Percentiles rank a stretch among this genome's conserved stretches.
These are phyloP conservation scores for Mya arenaria DNA, from an alignment of 1,140 invertebrate genomes.

Conservation along the genomic window DNA sequence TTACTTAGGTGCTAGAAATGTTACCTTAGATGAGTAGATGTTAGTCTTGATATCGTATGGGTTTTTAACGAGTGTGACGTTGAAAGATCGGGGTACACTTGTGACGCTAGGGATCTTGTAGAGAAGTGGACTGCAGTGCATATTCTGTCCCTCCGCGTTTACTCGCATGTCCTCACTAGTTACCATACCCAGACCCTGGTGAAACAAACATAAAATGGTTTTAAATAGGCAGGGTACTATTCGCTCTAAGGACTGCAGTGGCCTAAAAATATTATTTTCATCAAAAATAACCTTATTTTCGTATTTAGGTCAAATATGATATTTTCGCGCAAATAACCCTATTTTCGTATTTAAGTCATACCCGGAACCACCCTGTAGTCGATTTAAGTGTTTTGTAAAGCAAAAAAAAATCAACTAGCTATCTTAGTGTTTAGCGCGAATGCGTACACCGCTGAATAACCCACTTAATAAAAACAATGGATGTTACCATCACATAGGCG, in stretches of 20 bases:
- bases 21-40: conserved; percentile 96
- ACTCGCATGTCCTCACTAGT: conserved; percentile 94
- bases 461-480: neutral
- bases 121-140: conserved; percentile 92
- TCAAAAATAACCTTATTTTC: no score
- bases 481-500: conserved; percentile 88
- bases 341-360: no score
- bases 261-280: no score
- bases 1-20: neutral
- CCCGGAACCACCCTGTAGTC: no score
- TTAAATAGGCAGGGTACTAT: no score
- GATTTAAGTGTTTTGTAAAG: no score
- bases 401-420: no score
- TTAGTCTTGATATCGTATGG: conserved; percentile 92
- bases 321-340: no score
- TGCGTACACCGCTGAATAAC: neutral
- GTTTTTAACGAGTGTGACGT: conserved; percentile 94
- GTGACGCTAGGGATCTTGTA: conserved; percentile 95
- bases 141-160: conserved; percentile 89
- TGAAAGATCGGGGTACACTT: conserved; percentile 94
- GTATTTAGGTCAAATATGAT: no score
- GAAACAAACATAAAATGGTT: no score
- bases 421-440: neutral
- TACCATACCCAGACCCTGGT: conserved; percentile 92
- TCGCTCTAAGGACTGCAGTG: no score